These are phyloP conservation scores for Scaptomyza hsui DNA, from an alignment of 1,140 invertebrate genomes.

Conservation along the genomic window DNA sequence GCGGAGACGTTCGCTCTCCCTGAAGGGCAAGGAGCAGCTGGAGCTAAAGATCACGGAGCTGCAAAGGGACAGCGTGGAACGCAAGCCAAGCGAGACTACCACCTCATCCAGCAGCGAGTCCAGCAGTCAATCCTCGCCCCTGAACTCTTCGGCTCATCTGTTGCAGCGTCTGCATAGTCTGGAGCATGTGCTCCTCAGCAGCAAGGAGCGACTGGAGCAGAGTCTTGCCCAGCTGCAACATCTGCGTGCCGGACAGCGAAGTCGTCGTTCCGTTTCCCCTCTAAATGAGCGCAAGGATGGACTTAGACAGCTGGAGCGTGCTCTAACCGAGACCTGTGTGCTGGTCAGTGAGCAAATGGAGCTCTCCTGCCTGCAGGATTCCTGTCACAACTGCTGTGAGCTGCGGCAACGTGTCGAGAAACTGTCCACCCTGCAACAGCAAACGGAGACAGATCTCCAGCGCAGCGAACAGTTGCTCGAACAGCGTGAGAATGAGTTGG, in stretches of 20 bases:
- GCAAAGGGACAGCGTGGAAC: conserved; percentile 91
- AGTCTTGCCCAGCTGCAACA: conserved; percentile 85
- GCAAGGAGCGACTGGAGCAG: conserved; percentile 82
- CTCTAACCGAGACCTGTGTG: conserved; percentile 86
- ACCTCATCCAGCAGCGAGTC: conserved; percentile 53
- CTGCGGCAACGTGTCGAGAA: conserved; percentile 75
- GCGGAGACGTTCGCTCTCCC: conserved; percentile 90
- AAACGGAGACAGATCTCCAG: conserved; percentile 69
- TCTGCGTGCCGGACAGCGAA: conserved; percentile 85
- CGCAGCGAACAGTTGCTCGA: conserved; percentile 71
- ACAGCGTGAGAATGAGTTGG: conserved; percentile 67
- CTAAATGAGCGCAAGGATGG: conserved; percentile 86
- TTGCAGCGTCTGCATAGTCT: conserved; percentile 86
- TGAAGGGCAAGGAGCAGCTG: conserved; percentile 92
- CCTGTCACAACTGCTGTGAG: conserved; percentile 84
- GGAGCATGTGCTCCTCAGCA: conserved; percentile 86
- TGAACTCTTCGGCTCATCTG: conserved; percentile 82
- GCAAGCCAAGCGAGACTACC: conserved; percentile 61
- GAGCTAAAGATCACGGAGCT: conserved; percentile 92
- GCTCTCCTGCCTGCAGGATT: conserved; percentile 83
- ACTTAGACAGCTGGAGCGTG: conserved; percentile 86
- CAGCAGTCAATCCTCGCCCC: conserved; percentile 30
- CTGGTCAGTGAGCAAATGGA: conserved; percentile 71
- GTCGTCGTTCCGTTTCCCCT: conserved; percentile 86
- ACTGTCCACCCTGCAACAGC: conserved; percentile 55